A percentile compares a stretch with the other conserved stretches of the same genome.
Conservation (phyloP, 1,140 invertebrate species). For the Euura lappo region DNA sequence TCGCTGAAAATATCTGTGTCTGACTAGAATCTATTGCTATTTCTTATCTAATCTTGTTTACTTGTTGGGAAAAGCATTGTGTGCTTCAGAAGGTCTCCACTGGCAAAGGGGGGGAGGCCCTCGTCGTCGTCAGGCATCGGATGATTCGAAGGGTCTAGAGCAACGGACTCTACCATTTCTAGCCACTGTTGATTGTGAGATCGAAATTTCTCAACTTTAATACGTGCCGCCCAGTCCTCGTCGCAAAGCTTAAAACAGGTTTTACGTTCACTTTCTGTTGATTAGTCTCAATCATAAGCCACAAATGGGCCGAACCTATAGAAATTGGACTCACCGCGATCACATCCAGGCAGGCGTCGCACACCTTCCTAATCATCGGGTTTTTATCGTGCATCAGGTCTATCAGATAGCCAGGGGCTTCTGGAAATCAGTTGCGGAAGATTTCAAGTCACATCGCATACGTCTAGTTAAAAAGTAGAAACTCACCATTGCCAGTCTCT, state of each 20-base stretch:
- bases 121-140: conserved; percentile 66
- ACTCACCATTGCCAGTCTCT: conserved; percentile 69
- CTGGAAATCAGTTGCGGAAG: conserved; percentile 55
- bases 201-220: conserved; percentile 93
- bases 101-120: conserved; percentile 74
- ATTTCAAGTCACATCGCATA: background rate
- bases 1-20: no score
- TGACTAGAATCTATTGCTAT: no score
- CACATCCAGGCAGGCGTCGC: conserved; percentile 89
- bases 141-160: conserved; percentile 61
- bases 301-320: background rate
- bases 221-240: conserved; percentile 88
- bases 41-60: conserved; percentile 38
- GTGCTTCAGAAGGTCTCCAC: conserved; percentile 73
- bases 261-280: no score
- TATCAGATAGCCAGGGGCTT: conserved; percentile 94
- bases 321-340: conserved; percentile 72
- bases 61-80: conserved; percentile 72
- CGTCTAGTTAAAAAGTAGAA: conserved; percentile 15
- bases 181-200: conserved; percentile 98
- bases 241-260: conserved; percentile 73
- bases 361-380: conserved; percentile 88
- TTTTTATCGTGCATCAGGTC: conserved; percentile 98
- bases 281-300: background rate
- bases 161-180: conserved; percentile 85